Conservation (phyloP, 2,113 vertebrate genomes). For the Sinocyclocheilus rhinocerous region DNA sequence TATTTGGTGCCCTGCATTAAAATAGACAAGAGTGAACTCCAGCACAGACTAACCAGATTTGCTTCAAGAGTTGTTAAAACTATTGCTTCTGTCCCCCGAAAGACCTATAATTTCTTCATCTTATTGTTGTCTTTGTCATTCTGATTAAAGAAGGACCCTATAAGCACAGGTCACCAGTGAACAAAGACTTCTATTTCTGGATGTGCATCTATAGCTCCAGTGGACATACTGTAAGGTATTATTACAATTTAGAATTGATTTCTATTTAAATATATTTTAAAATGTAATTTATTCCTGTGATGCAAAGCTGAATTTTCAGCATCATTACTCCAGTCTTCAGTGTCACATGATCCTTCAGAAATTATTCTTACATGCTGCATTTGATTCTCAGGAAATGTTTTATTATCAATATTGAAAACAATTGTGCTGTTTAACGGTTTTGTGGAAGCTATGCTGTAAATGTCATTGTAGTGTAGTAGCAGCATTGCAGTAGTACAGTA, state of each 20-base stretch:
- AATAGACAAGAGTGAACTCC: constrained; percentile 22
- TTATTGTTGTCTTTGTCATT: not conserved
- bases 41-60: constrained; percentile 34
- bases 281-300: too few species aligned
- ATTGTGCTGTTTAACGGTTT: too few species aligned
- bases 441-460: too few species aligned
- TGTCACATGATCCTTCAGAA: too few species aligned
- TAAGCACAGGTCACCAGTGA: not conserved
- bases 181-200: not conserved
- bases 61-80: constrained; percentile 33
- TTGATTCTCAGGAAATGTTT: too few species aligned
- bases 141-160: constrained; percentile 1
- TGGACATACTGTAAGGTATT: not conserved
- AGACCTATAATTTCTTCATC: not conserved
- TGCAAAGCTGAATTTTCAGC: too few species aligned
- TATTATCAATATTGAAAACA: too few species aligned
- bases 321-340: too few species aligned
- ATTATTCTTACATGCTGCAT: too few species aligned
- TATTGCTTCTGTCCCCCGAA: constrained; percentile 12
- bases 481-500: constrained; percentile 13
- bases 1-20: constrained; percentile 54
- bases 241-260: too few species aligned
- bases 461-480: too few species aligned
- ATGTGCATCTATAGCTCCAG: not conserved
- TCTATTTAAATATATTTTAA: too few species aligned